A percentile compares a stretch with the other conserved stretches of the same genome.
These are phyloP conservation scores for Poecilobothrus nobilitatus DNA, from an alignment of 2,888 invertebrate species.

Conservation along the genomic window DNA sequence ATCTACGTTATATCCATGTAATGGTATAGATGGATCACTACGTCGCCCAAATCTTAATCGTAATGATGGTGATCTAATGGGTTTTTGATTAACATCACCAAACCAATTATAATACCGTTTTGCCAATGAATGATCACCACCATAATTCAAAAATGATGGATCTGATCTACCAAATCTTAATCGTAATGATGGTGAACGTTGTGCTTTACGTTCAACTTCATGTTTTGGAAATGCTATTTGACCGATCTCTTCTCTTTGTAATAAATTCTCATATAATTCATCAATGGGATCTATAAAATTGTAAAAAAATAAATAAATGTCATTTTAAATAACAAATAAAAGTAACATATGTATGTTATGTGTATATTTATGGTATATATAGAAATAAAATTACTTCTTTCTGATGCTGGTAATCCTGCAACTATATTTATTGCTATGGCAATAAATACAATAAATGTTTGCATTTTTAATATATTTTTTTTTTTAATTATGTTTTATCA, in stretches of 20 bases:
- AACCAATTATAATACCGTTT: conserved; percentile 37
- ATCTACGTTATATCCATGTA: neutral
- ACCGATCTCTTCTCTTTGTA: conserved; percentile 43
- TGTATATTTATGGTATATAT: too few relatives aligned
- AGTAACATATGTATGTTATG: too few relatives aligned
- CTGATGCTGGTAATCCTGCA: neutral
- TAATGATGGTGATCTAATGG: conserved; percentile 65
- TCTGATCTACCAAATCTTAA: conserved; percentile 70
- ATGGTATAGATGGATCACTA: conserved; percentile 49
- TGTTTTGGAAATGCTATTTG: conserved; percentile 50
- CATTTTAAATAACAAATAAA: neutral
- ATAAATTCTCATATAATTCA: conserved; percentile 38
- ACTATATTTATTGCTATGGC: neutral
- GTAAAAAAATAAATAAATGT: conserved; percentile 13
- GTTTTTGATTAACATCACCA: conserved; percentile 56
- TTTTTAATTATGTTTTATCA: neutral
- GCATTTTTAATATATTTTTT: neutral
- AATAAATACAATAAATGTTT: neutral
- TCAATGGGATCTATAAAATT: conserved; percentile 35
- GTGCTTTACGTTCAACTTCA: conserved; percentile 66
- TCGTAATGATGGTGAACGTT: conserved; percentile 65
- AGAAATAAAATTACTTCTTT: neutral
- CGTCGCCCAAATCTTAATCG: conserved; percentile 69
- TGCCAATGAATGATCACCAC: conserved; percentile 28
- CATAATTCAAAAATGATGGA: conserved; percentile 40